These are phyloP conservation scores for Seira musarum DNA, from an alignment of 2,888 invertebrate species.

Conservation along the genomic window DNA sequence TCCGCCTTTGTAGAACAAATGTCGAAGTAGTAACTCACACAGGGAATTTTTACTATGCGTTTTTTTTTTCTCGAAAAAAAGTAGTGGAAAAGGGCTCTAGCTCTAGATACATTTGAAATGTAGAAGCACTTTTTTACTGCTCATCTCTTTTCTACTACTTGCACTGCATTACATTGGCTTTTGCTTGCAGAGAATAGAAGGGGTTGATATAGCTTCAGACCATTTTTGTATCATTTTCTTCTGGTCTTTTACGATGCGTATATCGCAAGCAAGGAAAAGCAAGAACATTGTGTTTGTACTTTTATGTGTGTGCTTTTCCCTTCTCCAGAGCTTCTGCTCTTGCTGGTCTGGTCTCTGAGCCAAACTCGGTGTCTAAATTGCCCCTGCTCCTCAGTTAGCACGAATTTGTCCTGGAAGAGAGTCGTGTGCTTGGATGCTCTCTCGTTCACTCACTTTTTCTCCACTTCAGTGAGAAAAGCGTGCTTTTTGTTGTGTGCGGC, in stretches of 20 bases:
- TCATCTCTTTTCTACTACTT: too few species aligned
- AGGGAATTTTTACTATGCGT: neutral
- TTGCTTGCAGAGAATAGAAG: too few species aligned
- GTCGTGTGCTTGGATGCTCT: constrained; percentile 44
- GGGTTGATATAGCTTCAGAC: too few species aligned
- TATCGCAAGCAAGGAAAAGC: too few species aligned
- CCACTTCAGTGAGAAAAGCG: neutral
- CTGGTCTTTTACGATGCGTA: too few species aligned
- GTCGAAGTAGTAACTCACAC: neutral
- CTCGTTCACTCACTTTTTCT: neutral
- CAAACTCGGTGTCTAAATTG: constrained; percentile 39
- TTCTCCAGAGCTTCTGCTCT: too few species aligned
- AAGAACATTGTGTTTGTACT: too few species aligned
- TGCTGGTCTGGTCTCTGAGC: too few species aligned
- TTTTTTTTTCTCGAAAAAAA: neutral
- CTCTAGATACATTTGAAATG: too few species aligned
- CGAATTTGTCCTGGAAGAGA: constrained; percentile 47
- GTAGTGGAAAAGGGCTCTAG: neutral
- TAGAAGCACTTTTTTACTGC: too few species aligned
- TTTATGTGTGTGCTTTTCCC: too few species aligned
- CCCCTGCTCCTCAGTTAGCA: constrained; percentile 51
- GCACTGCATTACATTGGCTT: too few species aligned
- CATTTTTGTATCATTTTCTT: neutral
- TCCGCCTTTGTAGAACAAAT: neutral
- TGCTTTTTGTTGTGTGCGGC: neutral